Conservation (phyloP, 2,888 invertebrate genomes). For the Helicoverpa assulta region DNA sequence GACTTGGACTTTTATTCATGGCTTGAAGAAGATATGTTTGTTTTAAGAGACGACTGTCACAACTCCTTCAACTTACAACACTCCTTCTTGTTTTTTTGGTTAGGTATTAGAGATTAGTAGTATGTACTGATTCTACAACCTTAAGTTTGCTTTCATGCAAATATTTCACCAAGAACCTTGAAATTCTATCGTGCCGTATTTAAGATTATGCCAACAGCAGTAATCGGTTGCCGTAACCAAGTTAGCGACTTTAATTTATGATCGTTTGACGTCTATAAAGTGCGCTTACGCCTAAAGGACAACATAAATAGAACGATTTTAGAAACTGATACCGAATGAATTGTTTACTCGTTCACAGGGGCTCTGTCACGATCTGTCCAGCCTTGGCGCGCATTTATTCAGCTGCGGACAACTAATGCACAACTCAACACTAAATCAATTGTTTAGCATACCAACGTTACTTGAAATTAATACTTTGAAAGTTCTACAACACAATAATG, state of each 20-base stretch:
- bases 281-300: conserved; percentile 52
- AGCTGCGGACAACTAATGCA: conserved; percentile 71
- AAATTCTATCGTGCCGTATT: conserved; percentile 42
- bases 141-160: neutral
- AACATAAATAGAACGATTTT: conserved; percentile 63
- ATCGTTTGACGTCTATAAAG: conserved; percentile 49
- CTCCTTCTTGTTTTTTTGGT: too few relatives aligned
- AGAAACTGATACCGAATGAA: conserved; percentile 62
- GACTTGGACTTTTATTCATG: conserved; percentile 7
- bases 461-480: conserved; percentile 59
- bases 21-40: neutral
- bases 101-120: too few relatives aligned
- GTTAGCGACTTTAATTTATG: conserved; percentile 50
- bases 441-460: conserved; percentile 59
- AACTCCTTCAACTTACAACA: too few relatives aligned
- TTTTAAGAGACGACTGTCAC: neutral
- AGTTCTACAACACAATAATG: conserved; percentile 26
- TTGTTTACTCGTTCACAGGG: conserved; percentile 60
- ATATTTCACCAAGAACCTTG: conserved; percentile 23
- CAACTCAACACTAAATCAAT: conserved; percentile 59
- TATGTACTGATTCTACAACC: too few relatives aligned
- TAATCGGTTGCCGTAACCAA: conserved; percentile 44
- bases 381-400: conserved; percentile 79
- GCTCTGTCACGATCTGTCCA: conserved; percentile 69
- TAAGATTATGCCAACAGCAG: conserved; percentile 26